A percentile compares a stretch with the other conserved stretches of the same genome.
Conservation (phyloP, 2,797 vertebrate genomes). For the Cyclopterus lumpus region DNA sequence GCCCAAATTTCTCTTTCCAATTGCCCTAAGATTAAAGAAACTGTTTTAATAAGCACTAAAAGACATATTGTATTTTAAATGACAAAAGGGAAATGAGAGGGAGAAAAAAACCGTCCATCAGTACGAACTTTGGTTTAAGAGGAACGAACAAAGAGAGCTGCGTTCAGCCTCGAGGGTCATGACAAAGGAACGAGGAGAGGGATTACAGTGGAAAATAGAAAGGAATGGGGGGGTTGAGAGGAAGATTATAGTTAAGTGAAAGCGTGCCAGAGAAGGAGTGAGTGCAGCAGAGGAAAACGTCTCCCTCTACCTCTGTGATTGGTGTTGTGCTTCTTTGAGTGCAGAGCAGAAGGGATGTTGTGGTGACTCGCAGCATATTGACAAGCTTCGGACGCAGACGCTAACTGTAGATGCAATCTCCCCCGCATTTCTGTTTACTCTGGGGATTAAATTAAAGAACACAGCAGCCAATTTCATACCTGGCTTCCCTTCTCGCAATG, state of each 20-base stretch:
- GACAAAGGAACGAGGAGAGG: slow-evolving; percentile 46
- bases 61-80: slow-evolving; percentile 42
- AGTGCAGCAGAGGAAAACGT: slow-evolving; percentile 24
- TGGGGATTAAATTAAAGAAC: slow-evolving; percentile 83
- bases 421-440: slow-evolving; percentile 76
- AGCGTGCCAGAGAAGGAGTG: slow-evolving; percentile 30
- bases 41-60: slow-evolving; percentile 49
- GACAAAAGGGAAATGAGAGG: slow-evolving; percentile 33
- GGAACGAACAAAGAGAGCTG: slow-evolving; percentile 24
- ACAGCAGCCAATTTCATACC: slow-evolving; percentile 85
- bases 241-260: slow-evolving; percentile 56
- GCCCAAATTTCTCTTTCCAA: slow-evolving; percentile 44
- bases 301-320: slow-evolving; percentile 7
- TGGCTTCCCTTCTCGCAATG: slow-evolving; percentile 73
- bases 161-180: slow-evolving; percentile 57
- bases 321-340: slow-evolving; percentile 7
- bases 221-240: slow-evolving; percentile 35
- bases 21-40: slow-evolving; percentile 43
- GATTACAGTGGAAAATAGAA: slow-evolving; percentile 67
- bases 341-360: slow-evolving; percentile 27
- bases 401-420: slow-evolving; percentile 67
- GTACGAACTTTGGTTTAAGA: slow-evolving; percentile 34
- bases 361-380: slow-evolving; percentile 56
- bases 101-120: slow-evolving; percentile 9
- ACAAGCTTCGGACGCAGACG: slow-evolving; percentile 58